phyloP scores from a whole-genome alignment of 1,140 invertebrate genomes.

The Ceratina calcarata region DNA sequence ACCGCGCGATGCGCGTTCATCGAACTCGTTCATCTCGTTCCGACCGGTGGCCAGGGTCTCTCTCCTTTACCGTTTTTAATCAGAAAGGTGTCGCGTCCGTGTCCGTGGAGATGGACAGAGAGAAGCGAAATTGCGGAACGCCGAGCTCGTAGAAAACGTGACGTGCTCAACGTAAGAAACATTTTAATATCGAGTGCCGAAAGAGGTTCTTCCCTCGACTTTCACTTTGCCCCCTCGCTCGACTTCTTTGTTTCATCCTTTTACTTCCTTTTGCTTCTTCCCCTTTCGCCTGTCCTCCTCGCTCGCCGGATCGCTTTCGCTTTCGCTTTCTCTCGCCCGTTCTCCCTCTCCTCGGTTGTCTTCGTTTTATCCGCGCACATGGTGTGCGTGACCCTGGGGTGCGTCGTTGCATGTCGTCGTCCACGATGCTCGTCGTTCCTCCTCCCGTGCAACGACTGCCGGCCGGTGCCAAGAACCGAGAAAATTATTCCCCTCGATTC shows the following conservation, averaged over 20 bases:
- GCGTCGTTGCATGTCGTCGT: constrained; percentile 64
- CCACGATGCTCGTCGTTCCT: constrained; percentile 29
- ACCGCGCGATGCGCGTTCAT: constrained; percentile 7
- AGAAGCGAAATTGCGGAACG: no score
- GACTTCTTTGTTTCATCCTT: not conserved
- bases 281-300: constrained; percentile 1
- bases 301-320: not conserved
- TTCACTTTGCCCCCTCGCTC: not conserved
- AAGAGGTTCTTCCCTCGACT: not conserved
- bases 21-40: not conserved
- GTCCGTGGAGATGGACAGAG: no score
- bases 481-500: constrained; percentile 78
- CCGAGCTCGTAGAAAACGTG: no score
- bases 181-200: not conserved
- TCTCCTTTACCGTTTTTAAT: no score
- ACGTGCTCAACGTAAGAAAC: not conserved
- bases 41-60: no score
- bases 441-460: constrained; percentile 66
- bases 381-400: constrained; percentile 67
- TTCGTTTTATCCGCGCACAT: constrained; percentile 31
- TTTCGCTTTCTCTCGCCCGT: not conserved
- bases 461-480: constrained; percentile 72
- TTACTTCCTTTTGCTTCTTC: not conserved
- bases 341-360: constrained; percentile 25
- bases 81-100: no score